phyloP scores from a whole-genome alignment of 2,888 invertebrate species.

The Doris montereyensis region DNA sequence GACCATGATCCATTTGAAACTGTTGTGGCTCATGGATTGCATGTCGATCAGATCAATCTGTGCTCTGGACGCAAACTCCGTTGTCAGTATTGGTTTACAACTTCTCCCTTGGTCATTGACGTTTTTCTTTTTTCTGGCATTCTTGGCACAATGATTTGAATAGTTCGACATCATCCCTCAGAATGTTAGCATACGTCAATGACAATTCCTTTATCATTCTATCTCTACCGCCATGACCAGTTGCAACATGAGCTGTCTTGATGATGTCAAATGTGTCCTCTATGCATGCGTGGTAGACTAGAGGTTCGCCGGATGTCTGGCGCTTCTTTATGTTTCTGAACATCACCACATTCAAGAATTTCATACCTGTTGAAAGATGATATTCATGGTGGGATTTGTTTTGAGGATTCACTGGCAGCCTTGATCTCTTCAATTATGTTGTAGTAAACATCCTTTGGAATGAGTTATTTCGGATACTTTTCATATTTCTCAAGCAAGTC shows the following conservation, averaged over 20 bases:
- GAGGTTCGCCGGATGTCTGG: not conserved
- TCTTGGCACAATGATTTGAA: constrained; percentile 1
- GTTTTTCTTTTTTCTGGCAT: constrained; percentile 8
- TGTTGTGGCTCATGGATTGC: constrained; percentile 6
- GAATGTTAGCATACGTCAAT: constrained; percentile 11
- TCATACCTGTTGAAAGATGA: no score
- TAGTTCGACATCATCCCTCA: not conserved
- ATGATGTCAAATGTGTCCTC: constrained; percentile 26
- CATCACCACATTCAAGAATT: constrained; percentile 7
- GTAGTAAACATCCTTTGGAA: no score
- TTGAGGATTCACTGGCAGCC: no score
- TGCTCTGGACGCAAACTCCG: constrained; percentile 7
- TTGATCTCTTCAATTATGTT: no score
- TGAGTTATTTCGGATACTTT: no score
- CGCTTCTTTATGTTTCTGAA: constrained; percentile 10
- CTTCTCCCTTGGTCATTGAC: not conserved
- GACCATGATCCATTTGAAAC: constrained; percentile 13
- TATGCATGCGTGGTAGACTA: not conserved
- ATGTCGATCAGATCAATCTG: constrained; percentile 21
- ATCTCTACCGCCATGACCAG: constrained; percentile 21
- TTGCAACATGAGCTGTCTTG: constrained; percentile 1
- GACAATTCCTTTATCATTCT: constrained; percentile 21
- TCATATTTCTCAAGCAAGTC: no score
- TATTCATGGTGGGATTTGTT: no score
- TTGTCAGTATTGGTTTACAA: not conserved